Base-by-base conservation (phyloP, 2,797 vertebrate species). In the Rhinoraja longicauda region DNA sequence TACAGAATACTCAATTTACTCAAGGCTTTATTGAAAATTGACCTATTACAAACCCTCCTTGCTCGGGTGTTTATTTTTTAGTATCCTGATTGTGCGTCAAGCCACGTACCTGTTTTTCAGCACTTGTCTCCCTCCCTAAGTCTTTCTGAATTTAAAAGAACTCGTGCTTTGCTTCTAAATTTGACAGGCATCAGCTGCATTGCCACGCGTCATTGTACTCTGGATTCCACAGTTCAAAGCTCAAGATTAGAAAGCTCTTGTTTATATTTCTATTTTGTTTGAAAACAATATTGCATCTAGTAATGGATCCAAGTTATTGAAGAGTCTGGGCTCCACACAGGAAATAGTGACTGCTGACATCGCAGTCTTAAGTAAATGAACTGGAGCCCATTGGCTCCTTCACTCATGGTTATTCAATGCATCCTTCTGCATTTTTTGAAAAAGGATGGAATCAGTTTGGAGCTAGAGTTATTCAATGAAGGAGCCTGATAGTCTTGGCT, bases 361-460 rank as follows among this genome's bases (percentile, higher is more conserved):
- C 57, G 32, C 84, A 64, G 59, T 36, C n/a, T 59, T 88, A 88
- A 17, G 67, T 64, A 88, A 9, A 67, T 67, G n/a, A 88, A 36
- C 59, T 88, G n/a, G 59, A 64, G 59, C n/a, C 84, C 36, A 36
- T 62, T 67, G 84, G 62, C 62, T 88, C n/a, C 64, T 67, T 88
- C 59, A 67, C 15, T 67, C 19, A 67, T 36, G 62, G n/a, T 88
- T 88, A 32, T 88, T 64, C 88, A 88, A 88, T 67, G 62, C 84
- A 88, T 88, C 32, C 59, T 62, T 88, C 84, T 88, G 84, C 15
- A 88, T 36, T 88, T 84, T 88, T 67, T 88, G 62, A 88, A 67
- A 88, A 88, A 62, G 84, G 90, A 26, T 73, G 90, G 70, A 92
- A 92, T 92, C 90, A 92, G 53, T 92, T 92, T 92, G 90, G 84